Conservation (phyloP, 2,888 invertebrate genomes). For the Megalurothrips usitatus region DNA sequence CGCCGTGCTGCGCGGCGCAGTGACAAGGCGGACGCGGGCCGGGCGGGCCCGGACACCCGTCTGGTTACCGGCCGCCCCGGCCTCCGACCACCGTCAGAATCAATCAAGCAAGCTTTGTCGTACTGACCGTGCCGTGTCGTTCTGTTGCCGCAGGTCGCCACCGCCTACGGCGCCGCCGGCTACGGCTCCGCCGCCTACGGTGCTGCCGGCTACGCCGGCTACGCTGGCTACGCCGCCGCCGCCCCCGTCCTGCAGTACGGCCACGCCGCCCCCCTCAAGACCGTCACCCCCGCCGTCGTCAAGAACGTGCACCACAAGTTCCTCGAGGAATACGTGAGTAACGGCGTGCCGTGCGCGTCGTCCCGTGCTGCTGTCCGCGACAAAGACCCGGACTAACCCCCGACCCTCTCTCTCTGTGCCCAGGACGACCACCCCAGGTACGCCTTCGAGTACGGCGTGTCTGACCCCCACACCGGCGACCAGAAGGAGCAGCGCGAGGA, state of each 20-base stretch:
- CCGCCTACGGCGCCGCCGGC: conserved; percentile 30
- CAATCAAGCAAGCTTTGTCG: conserved; percentile 39
- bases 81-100: neutral
- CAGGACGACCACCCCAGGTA: conserved; percentile 49
- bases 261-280: conserved; percentile 32
- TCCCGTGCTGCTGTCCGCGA: too few species aligned
- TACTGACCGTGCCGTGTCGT: conserved; percentile 42
- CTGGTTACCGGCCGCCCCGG: neutral
- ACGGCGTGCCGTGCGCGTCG: too few species aligned
- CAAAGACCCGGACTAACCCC: too few species aligned
- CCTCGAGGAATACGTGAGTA: conserved; percentile 39
- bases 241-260: conserved; percentile 37
- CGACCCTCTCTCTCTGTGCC: conserved; percentile 8
- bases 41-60: too few species aligned
- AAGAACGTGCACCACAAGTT: conserved; percentile 38
- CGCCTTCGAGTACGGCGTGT: conserved; percentile 67
- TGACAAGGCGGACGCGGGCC: too few species aligned
- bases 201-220: conserved; percentile 15
- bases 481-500: conserved; percentile 69
- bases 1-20: too few species aligned
- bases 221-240: conserved; percentile 40
- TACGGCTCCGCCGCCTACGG: too few species aligned
- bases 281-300: conserved; percentile 35
- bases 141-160: conserved; percentile 41
- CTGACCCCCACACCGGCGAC: conserved; percentile 70